A percentile compares a stretch with the other conserved stretches of the same genome.
phyloP scores from a whole-genome alignment of 2,797 vertebrate species.

The Rhinatrema bivittatum region DNA sequence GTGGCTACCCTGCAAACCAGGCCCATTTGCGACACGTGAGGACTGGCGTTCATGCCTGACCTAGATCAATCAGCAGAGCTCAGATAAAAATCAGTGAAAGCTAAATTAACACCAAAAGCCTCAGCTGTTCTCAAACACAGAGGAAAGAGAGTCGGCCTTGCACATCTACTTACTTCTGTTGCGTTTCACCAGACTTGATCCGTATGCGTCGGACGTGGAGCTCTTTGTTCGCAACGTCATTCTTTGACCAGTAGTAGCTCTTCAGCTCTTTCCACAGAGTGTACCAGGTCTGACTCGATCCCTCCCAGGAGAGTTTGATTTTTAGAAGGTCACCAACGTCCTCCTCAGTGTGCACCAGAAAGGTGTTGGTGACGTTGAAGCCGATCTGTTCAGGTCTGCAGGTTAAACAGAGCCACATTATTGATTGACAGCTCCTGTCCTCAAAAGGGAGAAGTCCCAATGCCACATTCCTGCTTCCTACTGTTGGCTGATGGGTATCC shows the following conservation, averaged over 20 bases:
- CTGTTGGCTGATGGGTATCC: no score
- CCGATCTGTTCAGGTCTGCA: conserved; percentile 62
- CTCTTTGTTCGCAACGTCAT: conserved; percentile 30
- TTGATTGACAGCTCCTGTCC: no score
- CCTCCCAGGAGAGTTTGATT: conserved; percentile 82
- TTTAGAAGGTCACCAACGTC: conserved; percentile 84
- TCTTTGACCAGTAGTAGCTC: conserved; percentile 49
- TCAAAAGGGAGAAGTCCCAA: no score
- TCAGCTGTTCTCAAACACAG: no score
- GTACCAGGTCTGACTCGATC: conserved; percentile 57
- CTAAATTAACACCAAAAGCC: no score
- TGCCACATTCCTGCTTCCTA: no score
- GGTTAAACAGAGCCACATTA: conserved; percentile 5
- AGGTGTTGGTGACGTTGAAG: conserved; percentile 85
- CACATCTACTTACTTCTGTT: conserved; percentile 83
- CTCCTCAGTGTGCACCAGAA: conserved; percentile 84
- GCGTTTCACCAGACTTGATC: conserved; percentile 86
- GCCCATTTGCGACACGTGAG: no score
- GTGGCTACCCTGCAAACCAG: no score
- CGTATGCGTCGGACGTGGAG: conserved; percentile 78
- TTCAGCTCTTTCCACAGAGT: conserved; percentile 69
- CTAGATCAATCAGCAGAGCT: no score
- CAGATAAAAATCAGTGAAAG: no score
- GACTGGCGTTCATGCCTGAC: no score
- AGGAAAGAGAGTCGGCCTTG: no score